Evolutionary conservation across 2,113 vertebrate genomes (phyloP), one percentile per base, ranked within the genome.

Genomic region (Phoenicopterus ruber): DNA sequence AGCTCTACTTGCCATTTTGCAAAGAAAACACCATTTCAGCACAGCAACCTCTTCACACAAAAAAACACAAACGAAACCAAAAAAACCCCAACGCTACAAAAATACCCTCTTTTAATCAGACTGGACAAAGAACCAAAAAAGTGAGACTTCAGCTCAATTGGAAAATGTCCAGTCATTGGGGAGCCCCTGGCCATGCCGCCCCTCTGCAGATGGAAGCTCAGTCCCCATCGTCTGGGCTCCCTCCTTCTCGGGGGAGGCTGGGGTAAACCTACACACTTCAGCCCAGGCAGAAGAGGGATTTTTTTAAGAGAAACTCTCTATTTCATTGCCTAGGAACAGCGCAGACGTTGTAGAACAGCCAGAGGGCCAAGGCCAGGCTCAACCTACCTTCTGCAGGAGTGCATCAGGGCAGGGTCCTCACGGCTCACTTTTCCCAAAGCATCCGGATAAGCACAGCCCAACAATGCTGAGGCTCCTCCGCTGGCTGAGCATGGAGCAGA

Each of bases 191-290:
- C 67, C 4, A 2, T 52, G 66, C 24, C 26, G 21, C 6, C 25
- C 15, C 22, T 10, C 70, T 62, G 57, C 57, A 79, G 17, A 18
- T 17, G 11, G 65, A 66, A 54, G 10, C 17, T 59, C 83, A 22
- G 38, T 4, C 21, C 50, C 28, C n/a, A 10, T 42, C 0, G 0
- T 9, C 31, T 10, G 21, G 10, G 31, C 11, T 81, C 14, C 10
- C 18, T 70, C 71, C 13, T 61, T 34, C 67, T 28, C 8, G 0
- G 5, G 29, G 2, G 3, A 57, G 5, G 29, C 14, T 69, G 38
- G 13, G 2, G n/a, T 10, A 49, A 67, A 38, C 17, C 15, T 20
- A 1, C 2, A 50, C 32, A 58, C 2, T 65, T 65, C 80, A 83
- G 14, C 21, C n/a, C 19, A 36, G 50, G 63, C 7, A 86, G 50